phyloP scores from a whole-genome alignment of 1,140 invertebrate species.

The Dreissena rostriformis region DNA sequence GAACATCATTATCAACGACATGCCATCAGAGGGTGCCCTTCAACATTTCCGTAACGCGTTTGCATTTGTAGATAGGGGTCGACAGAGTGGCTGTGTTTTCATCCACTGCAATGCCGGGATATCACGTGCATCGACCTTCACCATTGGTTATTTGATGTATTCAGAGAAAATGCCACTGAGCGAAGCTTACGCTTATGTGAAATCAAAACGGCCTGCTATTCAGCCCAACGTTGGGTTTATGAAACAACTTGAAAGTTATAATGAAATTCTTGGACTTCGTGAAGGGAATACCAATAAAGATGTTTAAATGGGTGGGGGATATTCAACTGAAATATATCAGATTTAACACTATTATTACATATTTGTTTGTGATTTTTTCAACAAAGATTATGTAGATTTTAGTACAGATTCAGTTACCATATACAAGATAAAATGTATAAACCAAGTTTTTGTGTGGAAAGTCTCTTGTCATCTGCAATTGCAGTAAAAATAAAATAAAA shows the following conservation, averaged over 20 bases:
- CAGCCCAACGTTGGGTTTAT: slow-evolving; percentile 98
- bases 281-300: too few relatives aligned
- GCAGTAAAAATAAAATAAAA: too few relatives aligned
- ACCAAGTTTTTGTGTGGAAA: too few relatives aligned
- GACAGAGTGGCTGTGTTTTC: slow-evolving; percentile 78
- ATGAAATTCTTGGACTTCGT: slow-evolving; percentile 76
- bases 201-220: slow-evolving; percentile 93
- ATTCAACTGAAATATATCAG: too few relatives aligned
- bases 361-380: too few relatives aligned
- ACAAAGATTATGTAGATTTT: too few relatives aligned
- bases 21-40: slow-evolving; percentile 96
- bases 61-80: slow-evolving; percentile 96
- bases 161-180: slow-evolving; percentile 95
- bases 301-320: too few relatives aligned
- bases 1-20: slow-evolving; percentile 97
- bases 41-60: slow-evolving; percentile 98
- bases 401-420: too few relatives aligned
- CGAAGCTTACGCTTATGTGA: slow-evolving; percentile 93
- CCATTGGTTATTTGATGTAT: slow-evolving; percentile 84
- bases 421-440: too few relatives aligned
- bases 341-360: too few relatives aligned
- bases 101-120: slow-evolving; percentile 79
- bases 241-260: slow-evolving; percentile 95
- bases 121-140: slow-evolving; percentile 76
- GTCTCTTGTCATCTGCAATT: too few relatives aligned